Evolutionary conservation across 37 sponge, comb jelly and placozoan genomes (phyloP).

Genomic region (Beroe ovata): DNA sequence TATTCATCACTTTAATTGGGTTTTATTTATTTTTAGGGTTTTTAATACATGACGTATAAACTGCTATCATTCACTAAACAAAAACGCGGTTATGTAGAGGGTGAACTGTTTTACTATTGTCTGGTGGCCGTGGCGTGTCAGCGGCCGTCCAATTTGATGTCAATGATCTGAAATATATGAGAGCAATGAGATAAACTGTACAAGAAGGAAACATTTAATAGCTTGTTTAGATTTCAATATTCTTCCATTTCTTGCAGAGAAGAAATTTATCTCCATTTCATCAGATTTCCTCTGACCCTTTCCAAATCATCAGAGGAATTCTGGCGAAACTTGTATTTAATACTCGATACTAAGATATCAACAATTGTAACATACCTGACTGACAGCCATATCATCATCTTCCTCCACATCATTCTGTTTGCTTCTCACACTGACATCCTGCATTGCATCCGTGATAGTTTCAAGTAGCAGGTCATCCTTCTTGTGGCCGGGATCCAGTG

Average conservation of each 20-base stretch:
- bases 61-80: no score
- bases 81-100: no score
- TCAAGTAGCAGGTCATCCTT: conserved; percentile 48
- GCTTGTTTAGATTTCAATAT: no score
- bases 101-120: no score
- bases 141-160: background rate
- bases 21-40: no score
- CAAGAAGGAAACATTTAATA: background rate
- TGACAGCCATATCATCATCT: conserved; percentile 46
- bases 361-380: conserved; percentile 47
- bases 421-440: conserved; percentile 6
- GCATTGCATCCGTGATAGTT: conserved; percentile 61
- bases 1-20: no score
- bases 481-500: conserved; percentile 24
- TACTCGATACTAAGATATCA: background rate
- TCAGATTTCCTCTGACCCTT: background rate
- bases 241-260: no score
- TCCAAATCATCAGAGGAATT: background rate
- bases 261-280: no score
- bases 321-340: background rate
- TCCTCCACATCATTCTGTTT: background rate
- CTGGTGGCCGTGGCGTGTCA: no score
- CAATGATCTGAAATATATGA: background rate
- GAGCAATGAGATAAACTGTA: background rate
- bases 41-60: no score